Conservation (phyloP, 2,797 vertebrate genomes). For the Pipistrellus kuhlii region DNA sequence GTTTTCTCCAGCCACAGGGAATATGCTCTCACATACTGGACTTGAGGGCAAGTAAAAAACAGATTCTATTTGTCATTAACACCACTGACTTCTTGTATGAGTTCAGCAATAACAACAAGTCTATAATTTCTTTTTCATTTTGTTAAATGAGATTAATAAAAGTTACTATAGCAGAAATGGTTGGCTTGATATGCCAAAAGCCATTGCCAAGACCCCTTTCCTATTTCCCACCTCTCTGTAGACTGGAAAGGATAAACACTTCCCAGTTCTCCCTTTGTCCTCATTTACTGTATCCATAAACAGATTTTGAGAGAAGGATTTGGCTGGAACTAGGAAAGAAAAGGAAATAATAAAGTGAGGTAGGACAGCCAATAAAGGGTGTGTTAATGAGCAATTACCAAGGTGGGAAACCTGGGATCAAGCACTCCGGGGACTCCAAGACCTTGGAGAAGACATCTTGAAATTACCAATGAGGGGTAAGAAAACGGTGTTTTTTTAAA, state of each 20-base stretch:
- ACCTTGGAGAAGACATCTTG: not conserved
- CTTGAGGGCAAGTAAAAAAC: not conserved
- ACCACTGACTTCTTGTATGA: not conserved
- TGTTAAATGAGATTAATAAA: not conserved
- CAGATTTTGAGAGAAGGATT: constrained; percentile 13
- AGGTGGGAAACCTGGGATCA: too few species aligned
- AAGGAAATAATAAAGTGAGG: not conserved
- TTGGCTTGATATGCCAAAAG: not conserved
- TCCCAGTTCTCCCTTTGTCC: not conserved
- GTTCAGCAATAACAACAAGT: not conserved
- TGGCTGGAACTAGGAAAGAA: not conserved
- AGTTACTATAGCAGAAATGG: not conserved
- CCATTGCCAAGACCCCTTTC: not conserved
- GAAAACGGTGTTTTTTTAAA: not conserved
- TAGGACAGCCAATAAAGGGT: not conserved
- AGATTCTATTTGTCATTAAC: not conserved
- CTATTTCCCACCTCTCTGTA: not conserved
- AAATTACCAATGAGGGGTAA: not conserved
- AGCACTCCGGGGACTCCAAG: not conserved
- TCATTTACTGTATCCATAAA: not conserved
- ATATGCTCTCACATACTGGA: not conserved
- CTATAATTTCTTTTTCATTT: constrained; percentile 5
- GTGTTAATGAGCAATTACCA: not conserved
- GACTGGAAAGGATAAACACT: not conserved
- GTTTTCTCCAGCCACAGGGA: not conserved